Evolutionary conservation across 53 echinoderm and acorn worm species (phyloP), one percentile per base, ranked within the genome.

Genomic region (Echinometra lucunter): DNA sequence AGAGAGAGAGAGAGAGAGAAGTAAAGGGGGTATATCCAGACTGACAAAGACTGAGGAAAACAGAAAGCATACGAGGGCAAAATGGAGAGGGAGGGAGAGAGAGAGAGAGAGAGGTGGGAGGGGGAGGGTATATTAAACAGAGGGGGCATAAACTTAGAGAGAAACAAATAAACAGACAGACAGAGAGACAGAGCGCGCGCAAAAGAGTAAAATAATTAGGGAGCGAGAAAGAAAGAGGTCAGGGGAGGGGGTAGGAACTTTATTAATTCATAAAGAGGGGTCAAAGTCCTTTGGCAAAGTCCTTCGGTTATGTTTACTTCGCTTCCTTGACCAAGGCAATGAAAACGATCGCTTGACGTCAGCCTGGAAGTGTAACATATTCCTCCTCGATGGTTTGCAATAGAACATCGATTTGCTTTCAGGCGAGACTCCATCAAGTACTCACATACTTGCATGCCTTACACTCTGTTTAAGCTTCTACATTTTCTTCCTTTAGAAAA

Each of bases 251-350:
- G 49, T 47, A 34, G 30, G 70, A 47, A 47, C 6, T 34, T 32
- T 30, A 9, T 9, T 32, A 72, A 72, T 15, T 53, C 53, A 72
- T 32, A 13, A 40, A 78, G 78, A 19, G 17, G 16, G 78, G 78
- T 78, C 40, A 78, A 78, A 78, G 78, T 23, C 78, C 78, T 78
- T 78, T 78, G n/a, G n/a, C 40, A 78, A 78, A 78, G 78, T 23
- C 78, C 78, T 78, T 78, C 42, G 78, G 78, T 78, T 30, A 78
- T 38, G 42, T 42, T 78, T 38, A 78, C 78, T 19, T 19, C 21
- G 40, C 78, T 42, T 21, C 78, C 78, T 78, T 78, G 78, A 78
- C 78, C 78, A 23, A 12, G 40, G 42, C 42, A 40, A 16, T 5
- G 78, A 30, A 38, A 23, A 78, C 38, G 17, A 78, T 69, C 32